Base-by-base conservation (phyloP, 2,113 vertebrate genomes). In the Cyprinodon tularosa region DNA sequence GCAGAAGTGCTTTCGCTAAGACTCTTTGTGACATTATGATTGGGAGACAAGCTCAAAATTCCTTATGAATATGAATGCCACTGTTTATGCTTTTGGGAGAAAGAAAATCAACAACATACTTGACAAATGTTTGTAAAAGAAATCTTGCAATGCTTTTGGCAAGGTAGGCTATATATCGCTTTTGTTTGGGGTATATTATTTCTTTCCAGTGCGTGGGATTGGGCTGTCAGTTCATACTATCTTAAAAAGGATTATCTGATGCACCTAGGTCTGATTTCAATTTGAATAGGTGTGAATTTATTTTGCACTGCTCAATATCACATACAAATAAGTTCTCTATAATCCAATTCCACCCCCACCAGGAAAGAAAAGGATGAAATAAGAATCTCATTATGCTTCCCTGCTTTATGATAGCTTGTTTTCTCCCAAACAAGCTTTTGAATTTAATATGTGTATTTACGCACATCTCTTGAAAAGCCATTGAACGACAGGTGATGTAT, bases 281-380 rank as follows among this genome's bases (percentile, higher is more conserved):
- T 95, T 93, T 95, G 93, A 95, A 95, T 94, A 94, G 93, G 91
- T 94, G 94, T 85, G 90, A 94, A 94, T 94, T 94, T 95, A 94
- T 94, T 95, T 95, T 91, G 89, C 88, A 89, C 86, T 91, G 91
- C 88, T 93, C 93, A 93, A 92, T 93, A 94, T 93, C 92, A 90
- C 91, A 91, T 89, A 94, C 88, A 95, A 95, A 95, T 94, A 93
- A 92, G 83, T 80, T 89, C 64, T 84, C 86, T 82, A 88, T 95
- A 95, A 95, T 95, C 93, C 94, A 95, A 94, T 95, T 94, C 91
- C 91, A 92, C 86, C 90, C 86, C 86, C 84, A 89, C 71, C 83
- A 82, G 74, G 80, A 87, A 87, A 84, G 68, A 88, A 86, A 86
- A 85, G 81, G 89, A 92, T 90, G 76, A 94, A 93, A 88, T 91